Evolutionary conservation across 1,140 invertebrate genomes (phyloP).

Genomic region (Diorhabda elongata): DNA sequence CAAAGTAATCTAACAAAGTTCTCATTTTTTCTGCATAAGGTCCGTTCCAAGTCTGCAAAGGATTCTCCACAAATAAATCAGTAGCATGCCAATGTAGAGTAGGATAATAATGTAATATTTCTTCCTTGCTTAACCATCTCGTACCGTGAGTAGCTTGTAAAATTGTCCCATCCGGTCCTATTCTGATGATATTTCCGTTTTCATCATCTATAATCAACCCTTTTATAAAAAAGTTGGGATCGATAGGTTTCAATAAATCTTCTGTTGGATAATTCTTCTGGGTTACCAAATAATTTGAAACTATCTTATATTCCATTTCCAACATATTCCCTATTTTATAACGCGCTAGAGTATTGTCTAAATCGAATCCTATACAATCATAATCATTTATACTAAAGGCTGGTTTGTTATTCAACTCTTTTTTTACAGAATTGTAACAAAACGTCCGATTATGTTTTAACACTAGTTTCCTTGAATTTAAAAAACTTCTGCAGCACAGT

Average conservation of each 20-base stretch:
- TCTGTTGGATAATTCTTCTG: slow-evolving; percentile 57
- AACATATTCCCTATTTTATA: slow-evolving; percentile 65
- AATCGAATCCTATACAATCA: slow-evolving; percentile 76
- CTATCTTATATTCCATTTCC: slow-evolving; percentile 59
- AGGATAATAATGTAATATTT: slow-evolving; percentile 61
- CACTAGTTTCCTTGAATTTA: background rate
- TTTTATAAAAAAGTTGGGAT: slow-evolving; percentile 65
- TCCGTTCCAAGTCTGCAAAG: slow-evolving; percentile 60
- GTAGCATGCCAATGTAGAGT: slow-evolving; percentile 57
- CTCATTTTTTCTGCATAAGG: slow-evolving; percentile 57
- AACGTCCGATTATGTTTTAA: background rate
- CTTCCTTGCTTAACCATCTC: slow-evolving; percentile 51
- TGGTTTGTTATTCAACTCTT: background rate
- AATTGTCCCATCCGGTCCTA: slow-evolving; percentile 60
- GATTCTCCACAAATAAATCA: slow-evolving; percentile 53
- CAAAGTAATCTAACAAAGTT: slow-evolving; percentile 73
- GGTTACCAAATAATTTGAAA: slow-evolving; percentile 61
- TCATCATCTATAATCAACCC: slow-evolving; percentile 71
- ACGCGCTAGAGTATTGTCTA: slow-evolving; percentile 69
- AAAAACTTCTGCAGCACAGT: background rate
- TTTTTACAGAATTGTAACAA: background rate
- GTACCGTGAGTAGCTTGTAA: slow-evolving; percentile 68
- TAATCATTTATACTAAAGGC: slow-evolving; percentile 51
- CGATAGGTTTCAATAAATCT: slow-evolving; percentile 53
- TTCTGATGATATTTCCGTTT: slow-evolving; percentile 68